These are phyloP conservation scores for Parnassius orleans DNA, from an alignment of 2,888 invertebrate genomes.

Conservation along the genomic window DNA sequence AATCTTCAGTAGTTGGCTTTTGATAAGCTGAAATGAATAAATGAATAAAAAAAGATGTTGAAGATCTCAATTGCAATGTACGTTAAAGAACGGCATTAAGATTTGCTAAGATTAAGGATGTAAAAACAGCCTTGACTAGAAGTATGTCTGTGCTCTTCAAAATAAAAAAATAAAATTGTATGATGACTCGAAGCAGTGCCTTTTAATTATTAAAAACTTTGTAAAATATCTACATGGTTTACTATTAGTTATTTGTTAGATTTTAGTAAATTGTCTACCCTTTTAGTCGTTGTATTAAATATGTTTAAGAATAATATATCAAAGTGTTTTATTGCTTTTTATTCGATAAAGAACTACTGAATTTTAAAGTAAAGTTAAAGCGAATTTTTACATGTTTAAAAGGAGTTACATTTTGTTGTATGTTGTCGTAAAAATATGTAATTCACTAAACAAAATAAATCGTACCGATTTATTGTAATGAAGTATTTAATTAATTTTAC, in stretches of 20 bases:
- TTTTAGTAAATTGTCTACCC: slow-evolving; percentile 1
- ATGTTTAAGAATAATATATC: slow-evolving; percentile 3
- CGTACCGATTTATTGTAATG: no score
- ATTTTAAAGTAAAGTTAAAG: neutral
- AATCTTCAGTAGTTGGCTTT: no score
- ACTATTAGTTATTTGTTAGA: slow-evolving; percentile 14
- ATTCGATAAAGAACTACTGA: neutral
- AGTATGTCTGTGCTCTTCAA: neutral
- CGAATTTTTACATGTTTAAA: neutral
- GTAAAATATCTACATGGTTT: slow-evolving; percentile 13
- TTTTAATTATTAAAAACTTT: slow-evolving; percentile 15
- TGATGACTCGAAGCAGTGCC: slow-evolving; percentile 21
- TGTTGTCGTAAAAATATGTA: no score
- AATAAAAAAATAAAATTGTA: slow-evolving; percentile 6
- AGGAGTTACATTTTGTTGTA: no score
- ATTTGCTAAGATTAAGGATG: no score
- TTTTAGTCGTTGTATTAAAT: slow-evolving; percentile 9
- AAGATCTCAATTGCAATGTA: no score
- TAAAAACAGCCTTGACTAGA: no score
- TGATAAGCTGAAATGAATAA: no score
- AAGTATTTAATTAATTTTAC: no score
- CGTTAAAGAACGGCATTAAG: no score
- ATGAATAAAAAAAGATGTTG: no score
- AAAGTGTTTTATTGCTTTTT: neutral
- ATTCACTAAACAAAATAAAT: no score